A percentile compares a stretch with the other conserved stretches of the same genome.
Conservation (phyloP, 2,797 vertebrate species). For the Oryzias dopingdopingensis region DNA sequence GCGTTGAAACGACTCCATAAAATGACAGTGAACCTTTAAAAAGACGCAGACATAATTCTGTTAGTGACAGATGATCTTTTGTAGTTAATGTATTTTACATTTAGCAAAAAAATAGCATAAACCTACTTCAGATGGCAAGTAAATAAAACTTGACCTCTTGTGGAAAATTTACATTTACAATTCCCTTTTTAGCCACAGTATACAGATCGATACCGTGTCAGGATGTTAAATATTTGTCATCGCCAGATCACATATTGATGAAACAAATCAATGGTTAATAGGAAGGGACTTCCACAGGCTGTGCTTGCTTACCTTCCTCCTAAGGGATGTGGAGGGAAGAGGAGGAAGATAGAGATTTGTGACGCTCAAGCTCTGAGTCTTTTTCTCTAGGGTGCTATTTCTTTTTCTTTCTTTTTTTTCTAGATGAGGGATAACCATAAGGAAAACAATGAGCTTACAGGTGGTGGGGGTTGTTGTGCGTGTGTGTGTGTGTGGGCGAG, state of each 20-base stretch:
- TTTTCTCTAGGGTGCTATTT: conserved; percentile 47
- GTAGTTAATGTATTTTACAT: conserved; percentile 6
- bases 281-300: conserved; percentile 38
- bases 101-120: conserved; percentile 26
- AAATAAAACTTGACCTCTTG: conserved; percentile 34
- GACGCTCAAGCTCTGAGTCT: conserved; percentile 37
- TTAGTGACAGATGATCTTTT: conserved; percentile 3
- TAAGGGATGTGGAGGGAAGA: conserved; percentile 31
- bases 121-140: conserved; percentile 34
- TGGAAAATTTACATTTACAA: conserved; percentile 30
- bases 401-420: conserved; percentile 25
- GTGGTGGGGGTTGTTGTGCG: neutral
- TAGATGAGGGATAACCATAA: conserved; percentile 17
- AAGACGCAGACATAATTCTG: neutral
- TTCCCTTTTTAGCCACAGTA: conserved; percentile 40
- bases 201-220: conserved; percentile 51
- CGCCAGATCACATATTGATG: conserved; percentile 60
- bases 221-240: conserved; percentile 76
- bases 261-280: conserved; percentile 65
- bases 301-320: conserved; percentile 45
- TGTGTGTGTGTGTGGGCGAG: neutral
- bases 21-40: neutral
- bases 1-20: no score
- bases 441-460: conserved; percentile 30
- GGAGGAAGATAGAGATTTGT: conserved; percentile 48